Conservation (phyloP, 1,140 invertebrate genomes). For the Neocloeon triangulifer region DNA sequence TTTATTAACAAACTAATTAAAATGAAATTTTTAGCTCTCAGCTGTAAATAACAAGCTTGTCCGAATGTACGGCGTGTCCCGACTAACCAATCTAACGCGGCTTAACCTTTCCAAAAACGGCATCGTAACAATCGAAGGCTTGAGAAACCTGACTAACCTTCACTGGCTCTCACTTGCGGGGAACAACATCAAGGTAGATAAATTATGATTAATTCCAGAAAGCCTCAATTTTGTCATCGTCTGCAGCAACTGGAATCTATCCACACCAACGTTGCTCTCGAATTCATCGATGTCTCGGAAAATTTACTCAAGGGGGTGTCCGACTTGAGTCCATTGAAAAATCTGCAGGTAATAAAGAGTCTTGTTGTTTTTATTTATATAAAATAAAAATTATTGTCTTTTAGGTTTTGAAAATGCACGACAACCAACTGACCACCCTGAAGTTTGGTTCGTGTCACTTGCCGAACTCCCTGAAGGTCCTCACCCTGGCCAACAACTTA, state of each 20-base stretch:
- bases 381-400: constrained; percentile 6
- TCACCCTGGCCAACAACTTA: constrained; percentile 66
- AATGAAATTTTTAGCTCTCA: too few relatives aligned
- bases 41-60: constrained; percentile 61
- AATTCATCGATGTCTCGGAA: constrained; percentile 67
- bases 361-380: not conserved
- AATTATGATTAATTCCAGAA: not conserved
- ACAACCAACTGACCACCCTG: constrained; percentile 62
- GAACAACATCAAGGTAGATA: constrained; percentile 43
- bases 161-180: constrained; percentile 48
- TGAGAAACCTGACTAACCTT: constrained; percentile 60
- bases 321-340: constrained; percentile 59
- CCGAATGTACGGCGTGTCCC: constrained; percentile 65
- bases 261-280: constrained; percentile 51
- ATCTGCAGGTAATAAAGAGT: constrained; percentile 39
- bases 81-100: constrained; percentile 50
- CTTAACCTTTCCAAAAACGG: constrained; percentile 70
- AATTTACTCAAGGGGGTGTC: constrained; percentile 66
- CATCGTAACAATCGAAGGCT: constrained; percentile 67
- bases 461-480: constrained; percentile 42
- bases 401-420: constrained; percentile 63
- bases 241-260: constrained; percentile 68
- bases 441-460: constrained; percentile 61
- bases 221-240: not conserved
- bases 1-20: too few relatives aligned